A percentile compares a stretch with the other conserved stretches of the same genome.
Conservation (phyloP, 2,888 invertebrate species). For the Matsumyia berberina region DNA sequence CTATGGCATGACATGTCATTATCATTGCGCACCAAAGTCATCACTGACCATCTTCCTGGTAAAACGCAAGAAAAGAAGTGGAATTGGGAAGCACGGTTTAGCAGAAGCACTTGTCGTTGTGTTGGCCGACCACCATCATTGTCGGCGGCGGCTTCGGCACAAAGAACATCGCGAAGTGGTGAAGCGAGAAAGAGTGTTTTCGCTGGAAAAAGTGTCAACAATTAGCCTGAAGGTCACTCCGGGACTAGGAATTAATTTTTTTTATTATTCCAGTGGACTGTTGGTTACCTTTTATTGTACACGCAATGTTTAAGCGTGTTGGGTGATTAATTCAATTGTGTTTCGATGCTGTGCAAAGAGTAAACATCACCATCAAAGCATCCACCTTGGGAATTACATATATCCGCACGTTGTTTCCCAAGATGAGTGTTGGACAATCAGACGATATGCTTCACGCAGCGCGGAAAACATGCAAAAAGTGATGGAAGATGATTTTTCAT, state of each 20-base stretch:
- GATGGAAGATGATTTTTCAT: conserved; percentile 52
- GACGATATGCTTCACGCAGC: conserved; percentile 22
- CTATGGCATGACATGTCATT: conserved; percentile 41
- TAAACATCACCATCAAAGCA: conserved; percentile 7
- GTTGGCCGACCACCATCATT: conserved; percentile 42
- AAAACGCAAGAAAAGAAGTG: conserved; percentile 10
- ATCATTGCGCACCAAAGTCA: conserved; percentile 54
- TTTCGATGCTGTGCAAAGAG: conserved; percentile 35
- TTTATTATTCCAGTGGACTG: neutral
- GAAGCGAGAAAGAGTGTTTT: conserved; percentile 28
- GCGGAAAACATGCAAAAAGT: conserved; percentile 32
- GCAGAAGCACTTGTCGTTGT: conserved; percentile 51
- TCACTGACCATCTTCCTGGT: conserved; percentile 40
- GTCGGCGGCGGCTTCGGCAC: conserved; percentile 8
- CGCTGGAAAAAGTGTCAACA: conserved; percentile 67
- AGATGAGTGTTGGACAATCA: too few relatives aligned
- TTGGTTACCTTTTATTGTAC: conserved; percentile 16
- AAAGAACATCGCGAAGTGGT: neutral
- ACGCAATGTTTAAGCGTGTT: conserved; percentile 46
- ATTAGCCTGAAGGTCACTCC: conserved; percentile 56
- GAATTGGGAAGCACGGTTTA: conserved; percentile 51
- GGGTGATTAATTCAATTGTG: conserved; percentile 65
- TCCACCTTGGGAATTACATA: conserved; percentile 29
- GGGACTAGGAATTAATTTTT: conserved; percentile 38
- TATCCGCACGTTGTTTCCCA: neutral